Evolutionary conservation across 2,888 invertebrate genomes (phyloP), one percentile per base, ranked within the genome.

Genomic region (Allacma fusca): DNA sequence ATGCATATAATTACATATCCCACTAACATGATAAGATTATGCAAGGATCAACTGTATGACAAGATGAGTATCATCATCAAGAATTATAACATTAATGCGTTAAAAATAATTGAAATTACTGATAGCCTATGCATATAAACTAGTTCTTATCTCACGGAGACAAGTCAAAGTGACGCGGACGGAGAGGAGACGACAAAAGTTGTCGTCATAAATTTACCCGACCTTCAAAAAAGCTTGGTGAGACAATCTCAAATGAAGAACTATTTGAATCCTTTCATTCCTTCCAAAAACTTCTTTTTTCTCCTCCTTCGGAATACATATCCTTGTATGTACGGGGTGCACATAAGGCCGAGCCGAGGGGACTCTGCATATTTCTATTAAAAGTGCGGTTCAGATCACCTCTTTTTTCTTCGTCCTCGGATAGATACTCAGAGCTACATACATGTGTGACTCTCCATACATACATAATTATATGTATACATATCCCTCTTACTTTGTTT

Each of bases 151-250:
- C 76, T 70, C 16, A 69, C 34, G 67, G 40, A 75, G 68, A 67
- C 75, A 68, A 75, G 69, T 76, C 64, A 70, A 70, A 76, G 75
- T 76, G 76, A 76, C 70, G 76, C 64, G 70, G 70, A 43, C 34
- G 68, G 67, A 50, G 75, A 28, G 67, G 75, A 70, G 76, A 76
- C 76, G 69, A 72, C 69, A 80, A 81, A 80, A 79, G 76, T 81
- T 81, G 81, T 80, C 80, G 80, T 81, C 80, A 81, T 81, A 81
- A 82, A 82, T 80, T 81, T 74, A 75, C 72, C 79, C 72, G 77
- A 77, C 72, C 77, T 73, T 77, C 77, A 65, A 59, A 65, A 59
- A 68, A 40, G 68, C 68, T 68, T 68, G 68, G 68, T 68, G 64
- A 74, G 74, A 43, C 74, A 34, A 74, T 74, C 73, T 70, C 70